Evolutionary conservation across 2,888 invertebrate genomes (phyloP), one percentile per base, ranked within the genome.

Genomic region (Ligdia adustata): DNA sequence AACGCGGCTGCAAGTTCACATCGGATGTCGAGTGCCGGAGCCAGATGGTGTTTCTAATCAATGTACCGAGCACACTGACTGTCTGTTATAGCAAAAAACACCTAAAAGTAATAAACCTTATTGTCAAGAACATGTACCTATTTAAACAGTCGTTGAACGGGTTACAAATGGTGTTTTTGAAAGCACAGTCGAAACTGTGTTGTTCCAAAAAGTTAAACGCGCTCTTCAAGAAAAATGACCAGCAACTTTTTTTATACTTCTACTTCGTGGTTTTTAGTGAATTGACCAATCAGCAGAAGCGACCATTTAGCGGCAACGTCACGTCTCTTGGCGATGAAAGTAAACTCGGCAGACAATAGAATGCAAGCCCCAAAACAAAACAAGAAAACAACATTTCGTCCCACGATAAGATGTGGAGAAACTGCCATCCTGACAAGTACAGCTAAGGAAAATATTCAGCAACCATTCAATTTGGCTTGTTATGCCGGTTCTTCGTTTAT

Each of bases 271-370:
- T 40, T 48, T 46, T 52, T 52, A 28, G 9, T 11, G 35, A 43
- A 18, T 20, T 26, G 40, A 32, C 26, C 51, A 52, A 52, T 9
- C 6, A 15, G 41, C 27, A 38, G 35, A 54, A 46, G 35, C 55
- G 46, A 47, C 48, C 49, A 56, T 48, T 55, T 54, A 62, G 42
- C 22, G 27, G 13, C 63, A 40, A 45, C 69, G 70, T 75, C 72
- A 75, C 67, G 73, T 61, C 66, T 57, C 57, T 51, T 47, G 45
- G 34, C 55, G 69, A 82, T 67, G 84, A 85, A 85, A 85, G 85
- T 82, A 67, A 72, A 73, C 57, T 65, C 52, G 54, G 57, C 64
- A 60, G 60, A 80, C 79, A 79, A 82, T 75, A 62, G 69, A 67
- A 68, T 62, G 66, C 64, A 68, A 67, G 64, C 68, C 57, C 59